These are phyloP conservation scores for Parotia lawesii DNA, from an alignment of 2,113 vertebrate species.

Conservation along the genomic window DNA sequence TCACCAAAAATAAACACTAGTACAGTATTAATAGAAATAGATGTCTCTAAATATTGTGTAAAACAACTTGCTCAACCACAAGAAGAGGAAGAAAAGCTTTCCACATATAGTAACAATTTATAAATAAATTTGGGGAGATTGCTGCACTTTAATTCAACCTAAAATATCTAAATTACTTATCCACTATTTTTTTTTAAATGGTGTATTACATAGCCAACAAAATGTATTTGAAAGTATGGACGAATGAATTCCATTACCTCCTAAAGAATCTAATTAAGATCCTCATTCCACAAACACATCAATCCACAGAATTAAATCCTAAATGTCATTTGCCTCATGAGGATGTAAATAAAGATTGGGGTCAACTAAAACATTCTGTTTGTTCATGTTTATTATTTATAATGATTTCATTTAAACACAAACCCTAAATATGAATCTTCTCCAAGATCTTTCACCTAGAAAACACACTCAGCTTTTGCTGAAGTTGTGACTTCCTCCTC, in stretches of 20 bases:
- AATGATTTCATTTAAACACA: background rate
- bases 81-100: background rate
- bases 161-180: background rate
- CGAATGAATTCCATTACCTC: background rate
- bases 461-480: background rate
- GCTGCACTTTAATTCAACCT: background rate
- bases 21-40: background rate
- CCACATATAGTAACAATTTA: background rate
- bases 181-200: background rate
- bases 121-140: background rate
- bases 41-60: background rate
- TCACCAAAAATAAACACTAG: background rate
- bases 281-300: background rate
- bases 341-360: background rate
- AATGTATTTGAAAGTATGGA: background rate
- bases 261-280: conserved; percentile 1
- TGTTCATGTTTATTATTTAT: background rate
- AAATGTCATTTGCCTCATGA: background rate
- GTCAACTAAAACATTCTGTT: background rate
- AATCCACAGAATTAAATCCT: background rate
- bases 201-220: background rate
- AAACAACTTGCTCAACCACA: background rate
- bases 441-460: background rate
- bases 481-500: background rate
- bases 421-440: background rate